A percentile compares a stretch with the other conserved stretches of the same genome.
Evolutionary conservation across 2,113 vertebrate genomes (phyloP).

Genomic region (Gobio gobio): DNA sequence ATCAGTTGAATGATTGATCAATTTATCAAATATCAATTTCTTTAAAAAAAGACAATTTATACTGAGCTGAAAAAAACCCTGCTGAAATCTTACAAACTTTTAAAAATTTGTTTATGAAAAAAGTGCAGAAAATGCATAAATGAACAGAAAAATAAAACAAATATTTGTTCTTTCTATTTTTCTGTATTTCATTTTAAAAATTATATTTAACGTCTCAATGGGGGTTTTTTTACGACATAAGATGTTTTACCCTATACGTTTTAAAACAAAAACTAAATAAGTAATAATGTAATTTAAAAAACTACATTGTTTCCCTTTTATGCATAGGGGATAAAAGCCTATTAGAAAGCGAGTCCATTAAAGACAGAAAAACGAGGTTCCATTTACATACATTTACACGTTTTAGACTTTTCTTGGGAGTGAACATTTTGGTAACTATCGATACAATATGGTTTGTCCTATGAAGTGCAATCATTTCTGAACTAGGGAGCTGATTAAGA

Average conservation of each 20-base stretch:
- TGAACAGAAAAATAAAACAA: too few relatives aligned
- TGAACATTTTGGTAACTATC: not conserved
- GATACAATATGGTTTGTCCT: not conserved
- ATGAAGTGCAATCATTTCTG: not conserved
- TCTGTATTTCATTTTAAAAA: not conserved
- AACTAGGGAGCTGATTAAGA: conserved; percentile 3
- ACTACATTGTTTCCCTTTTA: not conserved
- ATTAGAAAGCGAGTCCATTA: not conserved
- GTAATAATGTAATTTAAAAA: not conserved
- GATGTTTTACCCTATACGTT: too few relatives aligned
- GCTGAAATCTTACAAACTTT: too few relatives aligned
- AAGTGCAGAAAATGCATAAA: too few relatives aligned
- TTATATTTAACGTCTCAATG: not conserved
- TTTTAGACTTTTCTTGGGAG: not conserved
- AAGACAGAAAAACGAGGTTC: not conserved
- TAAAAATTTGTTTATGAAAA: too few relatives aligned
- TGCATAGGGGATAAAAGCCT: not conserved
- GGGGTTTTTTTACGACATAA: not conserved
- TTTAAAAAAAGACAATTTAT: too few relatives aligned
- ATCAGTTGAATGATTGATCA: too few relatives aligned
- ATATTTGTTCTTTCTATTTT: too few relatives aligned
- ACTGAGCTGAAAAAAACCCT: too few relatives aligned
- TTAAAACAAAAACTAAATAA: not conserved
- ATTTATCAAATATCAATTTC: too few relatives aligned
- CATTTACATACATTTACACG: not conserved